phyloP scores from a whole-genome alignment of 1,140 invertebrate genomes.

The Pomacea maculata region DNA sequence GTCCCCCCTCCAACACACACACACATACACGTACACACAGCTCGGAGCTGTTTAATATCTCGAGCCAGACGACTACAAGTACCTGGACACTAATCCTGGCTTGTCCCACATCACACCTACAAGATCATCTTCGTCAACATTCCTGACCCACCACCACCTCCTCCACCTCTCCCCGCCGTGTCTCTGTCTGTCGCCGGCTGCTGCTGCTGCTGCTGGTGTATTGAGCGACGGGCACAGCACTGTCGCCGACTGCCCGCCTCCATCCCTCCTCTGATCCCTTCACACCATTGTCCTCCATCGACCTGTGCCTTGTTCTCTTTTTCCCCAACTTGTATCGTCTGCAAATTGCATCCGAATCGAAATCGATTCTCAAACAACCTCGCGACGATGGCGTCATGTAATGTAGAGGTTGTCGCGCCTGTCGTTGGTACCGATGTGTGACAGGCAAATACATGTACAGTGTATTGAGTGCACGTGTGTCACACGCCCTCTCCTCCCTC shows the following conservation, averaged over 20 bases:
- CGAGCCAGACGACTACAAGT: not conserved
- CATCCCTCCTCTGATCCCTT: not conserved
- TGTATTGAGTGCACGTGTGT: no score
- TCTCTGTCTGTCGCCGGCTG: not conserved
- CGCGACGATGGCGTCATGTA: no score
- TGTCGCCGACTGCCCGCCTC: not conserved
- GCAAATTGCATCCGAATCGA: no score
- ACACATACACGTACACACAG: not conserved
- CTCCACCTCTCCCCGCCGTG: no score
- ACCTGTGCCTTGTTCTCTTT: not conserved
- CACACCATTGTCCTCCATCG: conserved; percentile 10
- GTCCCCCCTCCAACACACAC: not conserved
- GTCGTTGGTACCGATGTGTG: no score
- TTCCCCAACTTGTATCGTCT: no score
- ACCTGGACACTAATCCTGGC: not conserved
- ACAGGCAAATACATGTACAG: no score
- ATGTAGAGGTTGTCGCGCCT: no score
- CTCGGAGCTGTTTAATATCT: not conserved
- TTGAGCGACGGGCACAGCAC: conserved; percentile 7
- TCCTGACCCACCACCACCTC: no score
- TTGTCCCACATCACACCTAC: not conserved
- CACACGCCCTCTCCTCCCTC: no score
- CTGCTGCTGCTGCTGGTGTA: not conserved
- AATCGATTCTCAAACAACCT: no score
- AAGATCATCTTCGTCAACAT: no score